Conservation (phyloP, 2,797 vertebrate genomes). For the Dermochelys coriacea region DNA sequence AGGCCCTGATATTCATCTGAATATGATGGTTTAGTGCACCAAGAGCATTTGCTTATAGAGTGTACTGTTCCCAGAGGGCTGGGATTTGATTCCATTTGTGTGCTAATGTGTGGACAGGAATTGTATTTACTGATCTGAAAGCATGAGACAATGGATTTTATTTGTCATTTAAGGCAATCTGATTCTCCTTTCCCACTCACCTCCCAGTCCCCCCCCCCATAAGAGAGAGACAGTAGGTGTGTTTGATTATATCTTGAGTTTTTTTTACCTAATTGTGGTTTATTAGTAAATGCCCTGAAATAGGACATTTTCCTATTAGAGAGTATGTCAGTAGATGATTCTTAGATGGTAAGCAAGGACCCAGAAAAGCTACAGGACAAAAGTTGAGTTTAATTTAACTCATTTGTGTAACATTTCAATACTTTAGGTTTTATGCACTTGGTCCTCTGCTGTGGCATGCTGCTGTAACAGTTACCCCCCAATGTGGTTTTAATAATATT, state of each 20-base stretch:
- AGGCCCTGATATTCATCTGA: accelerated
- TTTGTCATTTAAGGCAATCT: not conserved
- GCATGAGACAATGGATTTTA: not conserved
- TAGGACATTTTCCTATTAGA: not conserved
- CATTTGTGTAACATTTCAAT: not conserved
- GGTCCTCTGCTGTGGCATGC: not conserved
- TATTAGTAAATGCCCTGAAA: not conserved
- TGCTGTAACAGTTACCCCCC: not conserved
- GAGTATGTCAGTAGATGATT: not conserved
- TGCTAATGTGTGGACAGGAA: accelerated
- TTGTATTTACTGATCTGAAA: not conserved
- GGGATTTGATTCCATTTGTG: not conserved
- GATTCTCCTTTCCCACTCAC: not conserved
- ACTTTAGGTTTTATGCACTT: not conserved
- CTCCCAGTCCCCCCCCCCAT: not conserved
- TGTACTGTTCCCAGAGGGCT: not conserved
- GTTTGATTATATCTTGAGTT: not conserved
- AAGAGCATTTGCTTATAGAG: not conserved
- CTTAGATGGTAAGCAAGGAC: not conserved
- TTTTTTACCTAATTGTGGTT: not conserved
- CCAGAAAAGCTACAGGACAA: not conserved
- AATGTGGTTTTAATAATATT: not conserved
- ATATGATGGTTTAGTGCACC: accelerated
- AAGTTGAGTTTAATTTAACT: not conserved
- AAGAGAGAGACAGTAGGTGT: not conserved